Conservation (phyloP, 2,888 invertebrate species). For the Seladonia tumulorum region DNA sequence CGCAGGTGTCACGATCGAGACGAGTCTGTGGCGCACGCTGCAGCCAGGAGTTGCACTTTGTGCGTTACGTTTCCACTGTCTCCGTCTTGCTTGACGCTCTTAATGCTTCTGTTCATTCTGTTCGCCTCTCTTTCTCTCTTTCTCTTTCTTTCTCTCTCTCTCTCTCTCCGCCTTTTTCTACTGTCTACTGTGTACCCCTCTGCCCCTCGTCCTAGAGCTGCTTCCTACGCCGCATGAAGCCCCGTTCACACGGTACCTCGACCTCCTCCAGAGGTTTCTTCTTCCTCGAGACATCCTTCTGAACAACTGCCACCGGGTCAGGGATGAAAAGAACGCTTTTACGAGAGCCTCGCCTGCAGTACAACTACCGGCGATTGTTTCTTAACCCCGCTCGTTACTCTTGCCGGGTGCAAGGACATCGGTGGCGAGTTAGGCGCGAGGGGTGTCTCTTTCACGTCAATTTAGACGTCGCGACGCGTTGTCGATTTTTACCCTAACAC, state of each 20-base stretch:
- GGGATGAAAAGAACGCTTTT: constrained; percentile 28
- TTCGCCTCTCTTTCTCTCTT: not conserved
- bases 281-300: constrained; percentile 35
- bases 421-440: not conserved
- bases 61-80: constrained; percentile 37
- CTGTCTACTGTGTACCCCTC: not conserved
- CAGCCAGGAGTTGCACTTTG: constrained; percentile 51
- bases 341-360: not conserved
- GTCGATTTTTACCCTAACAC: not conserved
- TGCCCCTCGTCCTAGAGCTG: constrained; percentile 30
- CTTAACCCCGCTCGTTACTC: not conserved
- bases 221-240: constrained; percentile 54
- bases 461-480: too few species aligned
- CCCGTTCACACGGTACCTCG: constrained; percentile 60
- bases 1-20: constrained; percentile 69
- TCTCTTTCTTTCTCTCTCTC: not conserved
- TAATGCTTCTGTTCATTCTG: not conserved
- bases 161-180: not conserved
- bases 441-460: not conserved
- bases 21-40: constrained; percentile 43
- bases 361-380: not conserved
- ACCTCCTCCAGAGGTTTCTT: constrained; percentile 45
- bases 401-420: not conserved
- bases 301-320: constrained; percentile 38
- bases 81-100: not conserved